Evolutionary conservation across 2,113 vertebrate species (phyloP).

Genomic region (Leptocoma aspasia): DNA sequence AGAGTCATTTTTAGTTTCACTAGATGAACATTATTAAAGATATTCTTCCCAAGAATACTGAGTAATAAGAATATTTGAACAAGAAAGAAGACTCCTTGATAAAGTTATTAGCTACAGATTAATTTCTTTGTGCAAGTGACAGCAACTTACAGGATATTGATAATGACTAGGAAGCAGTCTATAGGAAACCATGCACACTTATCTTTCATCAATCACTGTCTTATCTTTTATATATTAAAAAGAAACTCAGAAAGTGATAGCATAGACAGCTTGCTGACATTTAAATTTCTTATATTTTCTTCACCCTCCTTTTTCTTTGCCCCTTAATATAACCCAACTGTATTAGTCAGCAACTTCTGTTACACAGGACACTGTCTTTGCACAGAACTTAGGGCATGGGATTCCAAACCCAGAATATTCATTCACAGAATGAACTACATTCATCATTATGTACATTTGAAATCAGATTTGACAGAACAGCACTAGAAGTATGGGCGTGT

Average conservation of each 20-base stretch:
- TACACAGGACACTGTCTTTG: background rate
- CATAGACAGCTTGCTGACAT: background rate
- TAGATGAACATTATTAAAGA: background rate
- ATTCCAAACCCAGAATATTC: background rate
- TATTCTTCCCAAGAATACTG: background rate
- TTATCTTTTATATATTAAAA: constrained; percentile 12
- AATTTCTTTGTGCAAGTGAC: background rate
- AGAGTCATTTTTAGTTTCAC: background rate
- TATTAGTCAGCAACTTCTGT: background rate
- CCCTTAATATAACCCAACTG: background rate
- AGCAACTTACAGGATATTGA: background rate
- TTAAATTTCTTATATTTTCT: background rate
- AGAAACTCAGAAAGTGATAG: background rate
- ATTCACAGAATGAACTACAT: background rate
- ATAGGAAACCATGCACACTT: background rate
- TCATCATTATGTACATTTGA: background rate
- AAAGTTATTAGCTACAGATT: background rate
- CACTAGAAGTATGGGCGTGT: background rate
- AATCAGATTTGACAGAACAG: background rate
- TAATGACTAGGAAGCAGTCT: background rate
- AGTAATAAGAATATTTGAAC: background rate
- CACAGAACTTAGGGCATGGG: background rate
- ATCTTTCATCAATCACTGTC: background rate
- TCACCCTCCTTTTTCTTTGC: background rate
- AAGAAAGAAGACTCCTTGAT: background rate